Evolutionary conservation across 2,797 vertebrate species (phyloP).

Genomic region (Pyrocephalus nanus): DNA sequence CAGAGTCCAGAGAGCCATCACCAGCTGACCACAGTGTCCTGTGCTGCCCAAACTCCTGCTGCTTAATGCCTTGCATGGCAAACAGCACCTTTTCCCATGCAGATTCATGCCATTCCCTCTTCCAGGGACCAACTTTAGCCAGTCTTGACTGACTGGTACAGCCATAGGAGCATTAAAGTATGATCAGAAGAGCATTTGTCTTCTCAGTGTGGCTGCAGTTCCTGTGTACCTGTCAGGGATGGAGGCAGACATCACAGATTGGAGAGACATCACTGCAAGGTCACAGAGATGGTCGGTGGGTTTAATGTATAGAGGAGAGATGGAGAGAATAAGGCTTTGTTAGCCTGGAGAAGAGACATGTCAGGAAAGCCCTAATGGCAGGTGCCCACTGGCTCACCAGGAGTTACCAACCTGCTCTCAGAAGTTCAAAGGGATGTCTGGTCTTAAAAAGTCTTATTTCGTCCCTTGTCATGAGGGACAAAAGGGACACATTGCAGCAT

Average conservation of each 20-base stretch:
- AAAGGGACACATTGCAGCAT: background rate
- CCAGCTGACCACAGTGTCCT: background rate
- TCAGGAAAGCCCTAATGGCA: background rate
- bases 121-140: background rate
- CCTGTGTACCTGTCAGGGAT: background rate
- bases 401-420: background rate
- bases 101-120: background rate
- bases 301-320: background rate
- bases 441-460: background rate
- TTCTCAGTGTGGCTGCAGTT: background rate
- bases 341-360: background rate
- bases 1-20: background rate
- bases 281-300: accelerated
- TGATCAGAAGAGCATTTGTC: background rate
- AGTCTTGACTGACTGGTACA: background rate
- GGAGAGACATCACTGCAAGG: background rate
- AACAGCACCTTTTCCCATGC: accelerated
- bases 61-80: background rate
- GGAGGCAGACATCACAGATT: background rate
- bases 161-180: background rate
- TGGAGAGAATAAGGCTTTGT: background rate
- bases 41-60: accelerated
- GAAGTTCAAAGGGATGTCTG: background rate
- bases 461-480: background rate
- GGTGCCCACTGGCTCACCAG: background rate